phyloP scores from a whole-genome alignment of 2,888 invertebrate genomes.

The Ephialtes manifestator region DNA sequence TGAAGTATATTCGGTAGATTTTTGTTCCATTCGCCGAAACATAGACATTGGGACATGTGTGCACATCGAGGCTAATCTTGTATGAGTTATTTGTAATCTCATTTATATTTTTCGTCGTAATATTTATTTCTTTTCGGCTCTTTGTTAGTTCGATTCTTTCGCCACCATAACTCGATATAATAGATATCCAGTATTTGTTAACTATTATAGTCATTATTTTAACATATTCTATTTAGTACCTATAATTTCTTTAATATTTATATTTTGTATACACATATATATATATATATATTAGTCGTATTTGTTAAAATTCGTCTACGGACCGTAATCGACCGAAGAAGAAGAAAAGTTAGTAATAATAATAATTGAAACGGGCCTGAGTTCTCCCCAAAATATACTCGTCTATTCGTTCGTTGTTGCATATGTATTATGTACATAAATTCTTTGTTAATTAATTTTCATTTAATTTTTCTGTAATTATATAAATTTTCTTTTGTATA shows the following conservation, averaged over 20 bases:
- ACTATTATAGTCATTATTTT: slow-evolving; percentile 47
- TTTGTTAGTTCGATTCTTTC: slow-evolving; percentile 49
- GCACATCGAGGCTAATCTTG: slow-evolving; percentile 39
- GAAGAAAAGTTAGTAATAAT: slow-evolving; percentile 4
- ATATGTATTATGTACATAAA: slow-evolving; percentile 57
- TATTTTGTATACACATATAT: slow-evolving; percentile 45
- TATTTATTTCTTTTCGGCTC: slow-evolving; percentile 47
- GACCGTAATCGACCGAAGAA: slow-evolving; percentile 26
- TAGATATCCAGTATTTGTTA: slow-evolving; percentile 35
- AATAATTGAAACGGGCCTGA: slow-evolving; percentile 45
- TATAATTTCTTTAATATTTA: slow-evolving; percentile 54
- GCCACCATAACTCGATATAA: slow-evolving; percentile 49
- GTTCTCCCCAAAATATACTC: slow-evolving; percentile 45
- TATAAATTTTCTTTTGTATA: slow-evolving; percentile 39
- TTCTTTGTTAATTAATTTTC: slow-evolving; percentile 35
- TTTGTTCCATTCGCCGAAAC: slow-evolving; percentile 37
- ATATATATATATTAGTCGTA: slow-evolving; percentile 62
- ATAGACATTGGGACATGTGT: slow-evolving; percentile 28
- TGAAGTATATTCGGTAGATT: slow-evolving; percentile 25
- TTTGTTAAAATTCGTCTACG: slow-evolving; percentile 28
- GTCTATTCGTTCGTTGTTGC: slow-evolving; percentile 59
- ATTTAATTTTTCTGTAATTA: not conserved
- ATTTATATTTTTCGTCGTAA: slow-evolving; percentile 25
- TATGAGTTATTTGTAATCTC: slow-evolving; percentile 28
- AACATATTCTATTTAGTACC: slow-evolving; percentile 41